A percentile compares a stretch with the other conserved stretches of the same genome.
Conservation (phyloP, 2,888 invertebrate genomes). For the Frankliniella intonsa region DNA sequence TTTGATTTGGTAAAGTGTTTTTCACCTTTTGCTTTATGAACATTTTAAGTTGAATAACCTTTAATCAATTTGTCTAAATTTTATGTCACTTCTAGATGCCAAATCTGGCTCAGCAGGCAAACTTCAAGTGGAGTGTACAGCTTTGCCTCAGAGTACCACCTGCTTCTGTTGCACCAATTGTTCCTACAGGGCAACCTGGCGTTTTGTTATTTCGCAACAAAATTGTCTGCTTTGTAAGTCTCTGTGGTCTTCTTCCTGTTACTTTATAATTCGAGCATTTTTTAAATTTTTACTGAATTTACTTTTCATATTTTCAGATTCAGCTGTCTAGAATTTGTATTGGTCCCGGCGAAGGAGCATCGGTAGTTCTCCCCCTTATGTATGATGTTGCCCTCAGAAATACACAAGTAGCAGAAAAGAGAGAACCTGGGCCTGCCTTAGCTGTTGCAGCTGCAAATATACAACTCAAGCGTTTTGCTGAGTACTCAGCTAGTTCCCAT, state of each 20-base stretch:
- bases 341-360: slow-evolving; percentile 63
- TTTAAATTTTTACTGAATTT: not conserved
- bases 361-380: slow-evolving; percentile 80
- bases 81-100: slow-evolving; percentile 47
- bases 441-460: slow-evolving; percentile 60
- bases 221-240: slow-evolving; percentile 85
- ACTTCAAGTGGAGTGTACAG: slow-evolving; percentile 82
- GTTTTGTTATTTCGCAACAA: slow-evolving; percentile 80
- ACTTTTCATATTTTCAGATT: slow-evolving; percentile 49
- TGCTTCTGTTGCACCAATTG: slow-evolving; percentile 66
- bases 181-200: slow-evolving; percentile 85
- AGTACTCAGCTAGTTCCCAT: slow-evolving; percentile 59
- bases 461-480: slow-evolving; percentile 66
- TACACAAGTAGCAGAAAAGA: slow-evolving; percentile 80
- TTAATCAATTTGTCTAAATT: not conserved
- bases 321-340: slow-evolving; percentile 66
- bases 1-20: slow-evolving; percentile 50
- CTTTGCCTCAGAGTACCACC: slow-evolving; percentile 91
- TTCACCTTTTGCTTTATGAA: not conserved
- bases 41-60: not conserved
- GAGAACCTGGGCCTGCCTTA: slow-evolving; percentile 60
- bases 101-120: slow-evolving; percentile 56
- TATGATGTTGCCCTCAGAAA: slow-evolving; percentile 83
- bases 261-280: not conserved
- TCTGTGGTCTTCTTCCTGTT: not conserved